phyloP scores from a whole-genome alignment of 2,888 invertebrate genomes.

The Pedicia rivosa region DNA sequence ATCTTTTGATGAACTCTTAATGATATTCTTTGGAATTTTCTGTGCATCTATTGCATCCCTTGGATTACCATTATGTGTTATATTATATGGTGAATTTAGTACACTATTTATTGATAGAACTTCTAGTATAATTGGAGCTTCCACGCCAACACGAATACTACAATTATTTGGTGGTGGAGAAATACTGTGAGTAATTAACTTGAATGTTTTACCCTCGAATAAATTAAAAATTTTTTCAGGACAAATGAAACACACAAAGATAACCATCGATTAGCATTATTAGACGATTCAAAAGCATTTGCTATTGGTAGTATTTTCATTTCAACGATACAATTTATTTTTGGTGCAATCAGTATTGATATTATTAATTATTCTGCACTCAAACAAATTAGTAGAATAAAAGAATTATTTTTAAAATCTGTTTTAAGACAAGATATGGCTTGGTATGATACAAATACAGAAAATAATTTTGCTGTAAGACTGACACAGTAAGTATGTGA shows the following conservation, averaged over 20 bases:
- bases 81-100: conserved; percentile 57
- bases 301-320: conserved; percentile 40
- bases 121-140: conserved; percentile 36
- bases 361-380: conserved; percentile 46
- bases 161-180: conserved; percentile 45
- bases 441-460: conserved; percentile 56
- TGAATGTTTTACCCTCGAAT: no score
- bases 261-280: conserved; percentile 39
- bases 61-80: conserved; percentile 46
- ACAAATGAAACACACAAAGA: conserved; percentile 37
- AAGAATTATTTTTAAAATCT: conserved; percentile 42
- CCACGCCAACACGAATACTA: conserved; percentile 38
- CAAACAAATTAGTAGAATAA: conserved; percentile 40
- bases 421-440: conserved; percentile 54
- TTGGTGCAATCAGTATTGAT: conserved; percentile 43
- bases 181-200: conserved; percentile 36
- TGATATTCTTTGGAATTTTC: conserved; percentile 36
- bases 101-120: conserved; percentile 49
- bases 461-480: conserved; percentile 54
- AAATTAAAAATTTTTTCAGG: no score
- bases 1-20: conserved; percentile 35
- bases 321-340: conserved; percentile 39
- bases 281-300: conserved; percentile 45
- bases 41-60: conserved; percentile 40
- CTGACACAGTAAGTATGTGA: conserved; percentile 54